Conservation (phyloP, 2,797 vertebrate genomes). For the Anguilla anguilla region DNA sequence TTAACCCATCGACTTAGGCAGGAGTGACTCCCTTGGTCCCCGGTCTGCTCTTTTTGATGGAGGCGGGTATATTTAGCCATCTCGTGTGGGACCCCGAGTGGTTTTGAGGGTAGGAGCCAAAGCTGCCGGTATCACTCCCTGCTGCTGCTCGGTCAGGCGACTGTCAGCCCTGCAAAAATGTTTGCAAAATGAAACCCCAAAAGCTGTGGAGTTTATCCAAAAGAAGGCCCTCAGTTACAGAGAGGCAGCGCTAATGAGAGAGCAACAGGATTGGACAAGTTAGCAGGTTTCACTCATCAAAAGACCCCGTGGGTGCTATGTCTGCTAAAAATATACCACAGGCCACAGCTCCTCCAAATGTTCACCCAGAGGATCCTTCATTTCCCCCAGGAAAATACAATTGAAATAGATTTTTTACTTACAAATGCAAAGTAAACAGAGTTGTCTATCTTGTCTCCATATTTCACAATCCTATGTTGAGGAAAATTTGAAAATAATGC, state of each 20-base stretch:
- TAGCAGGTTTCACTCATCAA: constrained; percentile 48
- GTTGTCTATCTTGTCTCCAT: neutral
- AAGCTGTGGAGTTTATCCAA: constrained; percentile 65
- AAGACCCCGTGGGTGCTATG: constrained; percentile 33
- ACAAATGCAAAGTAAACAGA: neutral
- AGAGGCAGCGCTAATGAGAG: constrained; percentile 62
- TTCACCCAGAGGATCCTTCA: neutral
- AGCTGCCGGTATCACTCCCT: constrained; percentile 49
- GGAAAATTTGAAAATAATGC: neutral
- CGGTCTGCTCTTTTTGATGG: constrained; percentile 53
- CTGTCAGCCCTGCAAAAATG: constrained; percentile 75
- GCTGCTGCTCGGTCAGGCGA: constrained; percentile 56
- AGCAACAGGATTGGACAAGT: constrained; percentile 44
- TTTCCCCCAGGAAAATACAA: constrained; percentile 28
- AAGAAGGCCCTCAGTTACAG: constrained; percentile 61
- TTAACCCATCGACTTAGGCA: constrained; percentile 64
- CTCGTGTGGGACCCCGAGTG: constrained; percentile 66
- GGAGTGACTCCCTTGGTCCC: constrained; percentile 49
- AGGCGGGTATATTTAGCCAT: constrained; percentile 70
- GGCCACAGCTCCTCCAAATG: neutral
- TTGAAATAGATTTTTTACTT: neutral
- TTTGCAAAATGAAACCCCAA: constrained; percentile 73
- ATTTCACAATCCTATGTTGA: neutral
- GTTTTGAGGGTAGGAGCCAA: constrained; percentile 68
- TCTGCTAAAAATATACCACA: constrained; percentile 35